A percentile compares a stretch with the other conserved stretches of the same genome.
These are phyloP conservation scores for Shinisaurus crocodilurus DNA, from an alignment of 2,113 vertebrate species.

Conservation along the genomic window DNA sequence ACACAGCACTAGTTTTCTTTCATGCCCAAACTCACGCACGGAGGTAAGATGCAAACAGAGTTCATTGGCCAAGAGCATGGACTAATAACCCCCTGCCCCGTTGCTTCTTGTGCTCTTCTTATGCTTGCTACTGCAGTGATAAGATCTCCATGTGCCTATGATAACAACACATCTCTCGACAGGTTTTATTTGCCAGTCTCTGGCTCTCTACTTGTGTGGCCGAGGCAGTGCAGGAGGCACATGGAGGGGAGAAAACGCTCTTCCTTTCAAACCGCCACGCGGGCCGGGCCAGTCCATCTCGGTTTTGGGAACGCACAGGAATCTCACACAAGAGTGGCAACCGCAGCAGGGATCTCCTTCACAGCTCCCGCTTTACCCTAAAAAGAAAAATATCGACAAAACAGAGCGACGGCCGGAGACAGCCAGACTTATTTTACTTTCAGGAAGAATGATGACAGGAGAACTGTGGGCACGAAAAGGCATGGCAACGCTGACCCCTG, in stretches of 20 bases:
- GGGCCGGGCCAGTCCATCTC: neutral
- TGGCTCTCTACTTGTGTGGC: fast-evolving
- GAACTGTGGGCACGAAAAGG: neutral
- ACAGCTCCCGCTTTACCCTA: neutral
- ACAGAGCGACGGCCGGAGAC: neutral
- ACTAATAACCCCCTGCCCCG: neutral
- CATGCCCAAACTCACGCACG: neutral
- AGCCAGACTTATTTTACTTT: neutral
- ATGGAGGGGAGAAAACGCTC: neutral
- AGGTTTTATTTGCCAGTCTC: neutral
- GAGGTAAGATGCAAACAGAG: neutral
- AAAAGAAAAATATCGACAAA: neutral
- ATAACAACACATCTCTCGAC: neutral
- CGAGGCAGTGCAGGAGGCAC: too few relatives aligned
- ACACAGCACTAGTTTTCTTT: neutral
- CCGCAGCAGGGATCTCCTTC: neutral
- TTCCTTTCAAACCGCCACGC: neutral
- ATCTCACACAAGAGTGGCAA: neutral
- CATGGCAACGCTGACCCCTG: too few relatives aligned
- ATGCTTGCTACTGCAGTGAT: neutral
- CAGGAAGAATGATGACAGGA: neutral
- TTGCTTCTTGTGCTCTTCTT: too few relatives aligned
- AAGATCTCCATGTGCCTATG: neutral
- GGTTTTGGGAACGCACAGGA: neutral
- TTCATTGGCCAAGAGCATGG: neutral